Conservation (phyloP, 2,888 invertebrate species). For the Mythimna impura region DNA sequence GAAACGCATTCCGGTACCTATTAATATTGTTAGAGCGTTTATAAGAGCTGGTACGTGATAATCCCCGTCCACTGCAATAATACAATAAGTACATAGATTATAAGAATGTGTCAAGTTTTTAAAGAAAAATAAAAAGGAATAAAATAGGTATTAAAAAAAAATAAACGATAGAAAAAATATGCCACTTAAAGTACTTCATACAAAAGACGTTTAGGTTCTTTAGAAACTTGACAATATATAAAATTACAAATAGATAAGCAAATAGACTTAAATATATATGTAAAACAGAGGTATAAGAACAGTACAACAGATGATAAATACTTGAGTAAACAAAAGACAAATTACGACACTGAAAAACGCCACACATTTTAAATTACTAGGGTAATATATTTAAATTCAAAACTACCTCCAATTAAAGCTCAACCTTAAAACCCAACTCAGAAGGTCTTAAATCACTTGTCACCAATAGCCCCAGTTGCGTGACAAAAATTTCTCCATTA, state of each 20-base stretch:
- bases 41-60: conserved; percentile 93
- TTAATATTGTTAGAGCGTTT: conserved; percentile 93
- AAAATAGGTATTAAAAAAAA: no score
- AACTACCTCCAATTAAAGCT: not conserved
- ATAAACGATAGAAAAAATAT: not conserved
- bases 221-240: conserved; percentile 36
- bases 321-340: conserved; percentile 1
- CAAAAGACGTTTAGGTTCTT: not conserved
- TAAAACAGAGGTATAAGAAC: conserved; percentile 23
- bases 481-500: not conserved
- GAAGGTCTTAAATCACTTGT: not conserved
- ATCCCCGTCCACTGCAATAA: conserved; percentile 92
- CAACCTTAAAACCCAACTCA: not conserved
- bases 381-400: not conserved
- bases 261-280: conserved; percentile 8
- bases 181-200: not conserved
- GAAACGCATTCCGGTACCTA: conserved; percentile 89
- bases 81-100: conserved; percentile 62
- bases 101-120: conserved; percentile 39
- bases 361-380: not conserved
- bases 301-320: conserved; percentile 15
- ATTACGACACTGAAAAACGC: conserved; percentile 3
- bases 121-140: not conserved
- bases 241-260: conserved; percentile 26
- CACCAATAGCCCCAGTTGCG: not conserved